Base-by-base conservation (phyloP, 2,113 vertebrate species). In the Dolichotis patagonum region DNA sequence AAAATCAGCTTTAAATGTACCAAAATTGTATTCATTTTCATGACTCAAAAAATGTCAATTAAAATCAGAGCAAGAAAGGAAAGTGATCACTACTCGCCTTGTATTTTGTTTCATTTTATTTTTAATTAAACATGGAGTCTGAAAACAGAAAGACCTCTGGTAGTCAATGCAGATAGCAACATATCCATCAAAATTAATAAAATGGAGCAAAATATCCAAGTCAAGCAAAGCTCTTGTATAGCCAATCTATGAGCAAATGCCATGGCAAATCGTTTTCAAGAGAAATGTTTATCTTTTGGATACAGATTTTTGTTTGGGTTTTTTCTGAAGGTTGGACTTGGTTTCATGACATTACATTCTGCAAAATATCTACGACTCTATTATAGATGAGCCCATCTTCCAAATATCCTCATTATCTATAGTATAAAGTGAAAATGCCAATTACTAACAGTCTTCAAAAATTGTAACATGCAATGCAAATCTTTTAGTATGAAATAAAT, bases 101-200 rank as follows among this genome's bases (percentile, higher is more conserved):
- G 94, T 43, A 95, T 96, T 95, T 96, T 49, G 6, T 58, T 89
- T 26, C 28, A 80, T 96, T 94, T 97, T 88, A 88, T 86, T 95
- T 96, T 94, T 95, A 96, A 96, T 91, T 96, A 90, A 96, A 94
- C 54, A 89, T 81, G 89, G 93, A 93, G 58, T 17, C 41, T 49
- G 52, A 91, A 84, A 85, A n/a, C 54, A 84, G 24, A 7, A 46
- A 65, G 62, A 58, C 28, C 88, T 63, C 22, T 49, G 63, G 32
- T 65, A 85, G 10, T n/a, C 28, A 85, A 28, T 88, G 67, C 41
- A 73, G 49, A 92, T 2, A 90, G 78, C 24, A 95, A 73, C 7
- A 69, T 75, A 87, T 71, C 30, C 92, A 82, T n/a, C 75, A 95
- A 91, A 96, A 84, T 92, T 95, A 97, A 96, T 91, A 78, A 94